Percentiles rank a stretch among this genome's conserved stretches.
Evolutionary conservation across 2,113 vertebrate genomes (phyloP).

Genomic region (Ursus arctos): DNA sequence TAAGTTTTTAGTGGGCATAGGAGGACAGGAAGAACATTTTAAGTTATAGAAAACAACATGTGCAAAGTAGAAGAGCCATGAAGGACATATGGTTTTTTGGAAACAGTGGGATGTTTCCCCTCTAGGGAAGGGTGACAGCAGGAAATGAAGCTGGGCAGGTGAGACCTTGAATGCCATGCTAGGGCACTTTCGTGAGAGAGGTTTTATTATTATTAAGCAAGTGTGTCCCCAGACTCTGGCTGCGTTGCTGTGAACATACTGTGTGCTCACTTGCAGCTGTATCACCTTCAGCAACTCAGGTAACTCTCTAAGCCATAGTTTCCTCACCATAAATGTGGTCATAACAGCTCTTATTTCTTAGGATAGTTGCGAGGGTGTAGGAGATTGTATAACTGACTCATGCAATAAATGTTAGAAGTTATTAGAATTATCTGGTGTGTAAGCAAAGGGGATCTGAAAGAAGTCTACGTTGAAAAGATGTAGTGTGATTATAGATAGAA

Average conservation of each 20-base stretch:
- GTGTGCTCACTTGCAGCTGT: background rate
- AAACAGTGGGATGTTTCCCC: background rate
- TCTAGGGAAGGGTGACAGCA: background rate
- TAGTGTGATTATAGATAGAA: background rate
- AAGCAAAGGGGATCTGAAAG: background rate
- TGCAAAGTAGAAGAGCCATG: background rate
- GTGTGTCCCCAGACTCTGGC: background rate
- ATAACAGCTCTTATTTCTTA: background rate
- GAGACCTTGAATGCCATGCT: background rate
- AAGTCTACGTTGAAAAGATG: background rate
- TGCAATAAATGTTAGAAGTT: background rate
- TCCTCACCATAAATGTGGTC: background rate
- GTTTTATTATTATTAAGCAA: background rate
- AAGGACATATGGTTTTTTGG: background rate
- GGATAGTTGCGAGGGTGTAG: background rate
- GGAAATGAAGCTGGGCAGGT: background rate
- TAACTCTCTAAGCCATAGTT: background rate
- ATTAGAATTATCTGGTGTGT: background rate
- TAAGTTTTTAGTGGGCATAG: background rate
- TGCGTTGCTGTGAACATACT: background rate
- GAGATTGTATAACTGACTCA: background rate
- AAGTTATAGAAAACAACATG: background rate
- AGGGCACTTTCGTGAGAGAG: background rate
- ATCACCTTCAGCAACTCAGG: background rate
- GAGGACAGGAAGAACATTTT: background rate